Evolutionary conservation across 2,797 vertebrate genomes (phyloP).

Genomic region (Ispidina picta): DNA sequence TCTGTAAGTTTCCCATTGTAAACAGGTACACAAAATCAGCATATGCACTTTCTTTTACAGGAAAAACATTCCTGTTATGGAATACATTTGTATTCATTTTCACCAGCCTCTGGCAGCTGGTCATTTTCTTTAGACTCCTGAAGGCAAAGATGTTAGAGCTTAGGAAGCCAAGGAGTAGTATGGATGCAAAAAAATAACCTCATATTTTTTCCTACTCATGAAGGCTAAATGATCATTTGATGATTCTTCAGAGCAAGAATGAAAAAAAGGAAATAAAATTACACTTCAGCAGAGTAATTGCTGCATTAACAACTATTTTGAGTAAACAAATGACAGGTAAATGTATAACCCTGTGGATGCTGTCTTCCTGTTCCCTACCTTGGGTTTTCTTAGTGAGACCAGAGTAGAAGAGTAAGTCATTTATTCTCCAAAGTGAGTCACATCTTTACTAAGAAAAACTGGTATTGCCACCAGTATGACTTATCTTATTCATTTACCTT

Average conservation of each 20-base stretch:
- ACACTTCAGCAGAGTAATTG: background rate
- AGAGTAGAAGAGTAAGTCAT: background rate
- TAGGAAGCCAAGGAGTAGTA: background rate
- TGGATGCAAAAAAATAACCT: background rate
- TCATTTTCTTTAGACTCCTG: slow-evolving; percentile 4
- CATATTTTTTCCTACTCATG: background rate
- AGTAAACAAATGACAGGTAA: background rate
- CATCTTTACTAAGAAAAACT: background rate
- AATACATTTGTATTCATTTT: background rate
- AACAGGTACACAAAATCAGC: background rate
- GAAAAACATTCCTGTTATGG: background rate
- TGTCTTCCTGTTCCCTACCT: background rate
- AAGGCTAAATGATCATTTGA: background rate
- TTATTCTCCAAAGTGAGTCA: background rate
- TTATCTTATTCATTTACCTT: background rate
- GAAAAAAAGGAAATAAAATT: background rate
- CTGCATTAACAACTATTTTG: background rate
- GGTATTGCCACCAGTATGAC: background rate
- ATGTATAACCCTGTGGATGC: background rate
- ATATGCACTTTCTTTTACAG: rapidly evolving
- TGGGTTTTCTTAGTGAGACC: background rate
- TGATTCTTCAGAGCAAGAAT: background rate
- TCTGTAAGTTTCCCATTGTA: background rate
- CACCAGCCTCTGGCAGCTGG: background rate
- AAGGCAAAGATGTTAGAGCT: background rate